Base-by-base conservation (phyloP, 2,888 invertebrate genomes). In the Apotomis turbidana region DNA sequence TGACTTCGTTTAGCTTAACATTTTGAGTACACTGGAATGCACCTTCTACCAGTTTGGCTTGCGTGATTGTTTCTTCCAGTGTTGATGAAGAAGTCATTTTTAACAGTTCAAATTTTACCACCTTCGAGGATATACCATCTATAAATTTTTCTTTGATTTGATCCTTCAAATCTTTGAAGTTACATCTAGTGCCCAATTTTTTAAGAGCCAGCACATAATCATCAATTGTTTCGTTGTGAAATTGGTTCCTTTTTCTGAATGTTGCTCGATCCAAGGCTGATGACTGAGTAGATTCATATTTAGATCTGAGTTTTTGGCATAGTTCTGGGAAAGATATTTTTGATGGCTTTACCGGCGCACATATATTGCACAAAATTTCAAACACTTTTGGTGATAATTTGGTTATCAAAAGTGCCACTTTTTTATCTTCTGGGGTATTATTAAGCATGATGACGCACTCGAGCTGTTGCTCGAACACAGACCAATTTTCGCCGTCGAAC, bases 191-290 rank as follows among this genome's bases (percentile, higher is more conserved):
- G 5, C 64, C 75, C 12, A 77, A 9, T 62, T 71, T 64, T 63
- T 52, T 68, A 9, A 76, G 49, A 9, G 59, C 46, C 0, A 76
- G 13, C 0, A 77, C 55, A 61, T 75, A 75, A 1, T 74, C 70
- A 49, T 74, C 71, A 9, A 77, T 67, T 10, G 27, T 70, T 61
- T 76, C 75, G 1, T 15, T 58, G 3, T 41, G 58, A 12, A 44
- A 5, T 52, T 76, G 76, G 6, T 74, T 72, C 36, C 74, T 8
- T n/a, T 27, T 60, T 12, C 77, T 15, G 63, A 77, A 77, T 38
- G 38, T 46, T 5, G 46, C 58, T 2, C 58, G 15, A 3, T 67
- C 67, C 13, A 67, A 8, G 5, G 15, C 58, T 3, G 46, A 46
- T 46, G 46, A 46, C 46, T 46, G 46, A 9, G 9, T 46, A 9